Conservation (phyloP, 2,888 invertebrate genomes). For the Atrina japonica region DNA sequence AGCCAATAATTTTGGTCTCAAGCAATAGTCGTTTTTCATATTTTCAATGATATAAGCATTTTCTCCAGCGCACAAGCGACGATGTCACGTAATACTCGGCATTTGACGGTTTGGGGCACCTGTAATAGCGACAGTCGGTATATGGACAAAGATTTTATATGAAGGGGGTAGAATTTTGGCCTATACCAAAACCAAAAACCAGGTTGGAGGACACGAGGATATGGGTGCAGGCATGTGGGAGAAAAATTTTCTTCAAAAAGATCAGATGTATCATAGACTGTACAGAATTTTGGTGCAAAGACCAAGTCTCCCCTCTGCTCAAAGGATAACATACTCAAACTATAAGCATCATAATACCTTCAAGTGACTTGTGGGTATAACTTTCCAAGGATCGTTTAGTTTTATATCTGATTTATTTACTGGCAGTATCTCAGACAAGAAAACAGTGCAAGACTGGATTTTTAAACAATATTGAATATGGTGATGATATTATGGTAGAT, state of each 20-base stretch:
- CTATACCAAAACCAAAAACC: constrained; percentile 14
- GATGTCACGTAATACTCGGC: constrained; percentile 13
- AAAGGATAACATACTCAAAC: constrained; percentile 33
- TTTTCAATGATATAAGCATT: too few relatives aligned
- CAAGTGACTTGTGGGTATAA: constrained; percentile 30
- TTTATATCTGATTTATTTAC: constrained; percentile 39
- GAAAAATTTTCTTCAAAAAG: constrained; percentile 22
- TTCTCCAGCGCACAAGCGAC: constrained; percentile 15
- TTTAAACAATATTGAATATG: too few relatives aligned
- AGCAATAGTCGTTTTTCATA: too few relatives aligned
- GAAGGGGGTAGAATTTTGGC: constrained; percentile 10
- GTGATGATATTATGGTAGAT: constrained; percentile 40
- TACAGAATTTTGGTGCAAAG: constrained; percentile 43
- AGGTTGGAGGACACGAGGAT: constrained; percentile 2
- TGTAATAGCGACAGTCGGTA: constrained; percentile 18
- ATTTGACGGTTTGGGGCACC: constrained; percentile 1
- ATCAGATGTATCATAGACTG: constrained; percentile 43
- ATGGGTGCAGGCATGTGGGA: constrained; percentile 12
- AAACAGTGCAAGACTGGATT: constrained; percentile 39
- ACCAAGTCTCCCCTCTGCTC: constrained; percentile 34
- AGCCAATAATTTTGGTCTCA: too few relatives aligned
- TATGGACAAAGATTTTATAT: background rate
- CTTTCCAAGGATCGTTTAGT: constrained; percentile 33
- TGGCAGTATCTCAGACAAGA: constrained; percentile 42
- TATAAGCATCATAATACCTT: constrained; percentile 44